Percentiles rank a stretch among this genome's conserved stretches.
phyloP scores from a whole-genome alignment of 2,797 vertebrate species.

The Aselliscus stoliczkanus region DNA sequence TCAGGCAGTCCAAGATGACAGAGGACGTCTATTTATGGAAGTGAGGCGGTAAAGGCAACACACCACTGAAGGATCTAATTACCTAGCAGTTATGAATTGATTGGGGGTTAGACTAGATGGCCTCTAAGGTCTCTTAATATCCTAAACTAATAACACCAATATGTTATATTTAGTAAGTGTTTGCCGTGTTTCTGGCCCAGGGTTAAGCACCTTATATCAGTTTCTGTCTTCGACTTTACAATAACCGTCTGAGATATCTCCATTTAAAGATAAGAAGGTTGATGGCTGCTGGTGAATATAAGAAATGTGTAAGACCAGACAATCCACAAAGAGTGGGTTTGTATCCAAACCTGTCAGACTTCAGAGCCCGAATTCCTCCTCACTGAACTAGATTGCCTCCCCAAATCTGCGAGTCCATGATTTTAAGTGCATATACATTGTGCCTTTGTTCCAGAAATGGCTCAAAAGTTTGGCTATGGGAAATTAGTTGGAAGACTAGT shows the following conservation, averaged over 20 bases:
- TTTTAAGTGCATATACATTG: neutral
- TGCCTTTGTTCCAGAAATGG: neutral
- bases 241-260: neutral
- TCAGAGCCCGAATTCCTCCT: neutral
- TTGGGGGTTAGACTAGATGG: neutral
- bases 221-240: neutral
- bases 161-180: conserved; percentile 18
- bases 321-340: neutral
- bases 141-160: neutral
- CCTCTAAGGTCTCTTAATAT: neutral
- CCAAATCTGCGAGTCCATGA: neutral
- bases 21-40: neutral
- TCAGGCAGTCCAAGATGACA: neutral
- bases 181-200: neutral
- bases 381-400: neutral
- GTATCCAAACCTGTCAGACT: neutral
- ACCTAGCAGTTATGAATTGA: neutral
- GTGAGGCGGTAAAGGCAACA: neutral
- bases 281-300: neutral
- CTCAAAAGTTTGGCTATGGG: neutral
- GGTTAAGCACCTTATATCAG: neutral
- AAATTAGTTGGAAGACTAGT: neutral
- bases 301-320: neutral
- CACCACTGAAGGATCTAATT: neutral
- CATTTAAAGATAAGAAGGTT: neutral